A percentile compares a stretch with the other conserved stretches of the same genome.
Conservation (phyloP, 2,797 vertebrate species). For the Syncerus caffer region DNA sequence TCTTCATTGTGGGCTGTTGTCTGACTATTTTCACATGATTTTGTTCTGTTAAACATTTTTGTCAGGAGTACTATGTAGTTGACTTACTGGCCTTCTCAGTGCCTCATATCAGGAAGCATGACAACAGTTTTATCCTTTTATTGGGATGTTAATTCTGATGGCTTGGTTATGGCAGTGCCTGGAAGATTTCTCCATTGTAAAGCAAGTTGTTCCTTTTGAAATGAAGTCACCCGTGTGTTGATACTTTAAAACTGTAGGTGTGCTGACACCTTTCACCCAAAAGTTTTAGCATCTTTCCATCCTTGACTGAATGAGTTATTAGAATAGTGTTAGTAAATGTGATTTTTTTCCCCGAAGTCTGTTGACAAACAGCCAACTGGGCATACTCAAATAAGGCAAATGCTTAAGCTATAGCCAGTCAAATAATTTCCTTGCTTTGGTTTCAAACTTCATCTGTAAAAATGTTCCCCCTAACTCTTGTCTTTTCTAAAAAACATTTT, state of each 20-base stretch:
- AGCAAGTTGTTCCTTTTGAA: background rate
- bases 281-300: background rate
- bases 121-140: background rate
- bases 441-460: background rate
- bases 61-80: background rate
- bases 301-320: background rate
- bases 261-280: background rate
- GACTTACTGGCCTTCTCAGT: background rate
- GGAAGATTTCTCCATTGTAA: background rate
- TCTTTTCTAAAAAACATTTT: background rate
- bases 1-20: background rate
- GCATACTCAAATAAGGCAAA: background rate
- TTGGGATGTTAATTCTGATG: background rate
- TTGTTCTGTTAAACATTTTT: background rate
- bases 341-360: background rate
- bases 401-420: background rate
- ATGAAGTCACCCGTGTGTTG: background rate
- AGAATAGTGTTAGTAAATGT: background rate
- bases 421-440: background rate
- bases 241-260: background rate
- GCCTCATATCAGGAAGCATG: background rate
- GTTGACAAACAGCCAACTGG: background rate
- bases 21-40: background rate
- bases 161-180: background rate
- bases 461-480: background rate